Evolutionary conservation across 2,797 vertebrate species (phyloP), one percentile per base, ranked within the genome.

Genomic region (Gallirallus australis): DNA sequence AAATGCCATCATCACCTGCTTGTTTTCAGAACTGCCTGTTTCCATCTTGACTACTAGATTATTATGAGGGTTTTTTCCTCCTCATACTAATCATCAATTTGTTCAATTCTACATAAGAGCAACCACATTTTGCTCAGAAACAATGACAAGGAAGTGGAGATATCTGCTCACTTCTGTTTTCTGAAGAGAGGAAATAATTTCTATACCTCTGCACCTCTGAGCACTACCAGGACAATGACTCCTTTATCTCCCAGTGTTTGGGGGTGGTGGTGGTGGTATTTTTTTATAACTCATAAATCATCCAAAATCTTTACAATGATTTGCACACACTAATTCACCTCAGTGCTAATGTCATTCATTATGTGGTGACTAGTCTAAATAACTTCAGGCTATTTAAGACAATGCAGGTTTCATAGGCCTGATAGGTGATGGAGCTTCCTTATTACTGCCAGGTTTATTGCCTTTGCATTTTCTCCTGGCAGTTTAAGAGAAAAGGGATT

Each of bases 401-500:
- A 90, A 96, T 53, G 82, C 42, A 40, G 50, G 39, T 84, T 95
- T 90, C 61, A 52, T 7, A 24, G 39, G 28, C 21, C 13, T 77
- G 30, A 23, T 53, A 31, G 64, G 45, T 54, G 63, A 89, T 57
- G 40, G 84, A 75, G 21, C 77, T 68, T 69, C 69, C 78, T 69
- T 93, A 83, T 92, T 88, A 78, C 25, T 53, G 65, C 30, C 6
- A 59, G 79, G 61, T 93, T 95, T 86, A 93, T 77, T 78, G 70
- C 52, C 56, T 85, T 86, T 54, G 27, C 39, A 21, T 94, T 92
- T 77, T 66, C 50, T 83, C n/a, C 47, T 89, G 77, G 84, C 56
- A 37, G 66, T 93, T 97, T 84, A 88, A 82, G 63, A 37, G 56
- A 79, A 83, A 86, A 82, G 2, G 50, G 39, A 23, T 59, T 57